phyloP scores from a whole-genome alignment of 2,888 invertebrate species.

The Noctuana brunneofusca region DNA sequence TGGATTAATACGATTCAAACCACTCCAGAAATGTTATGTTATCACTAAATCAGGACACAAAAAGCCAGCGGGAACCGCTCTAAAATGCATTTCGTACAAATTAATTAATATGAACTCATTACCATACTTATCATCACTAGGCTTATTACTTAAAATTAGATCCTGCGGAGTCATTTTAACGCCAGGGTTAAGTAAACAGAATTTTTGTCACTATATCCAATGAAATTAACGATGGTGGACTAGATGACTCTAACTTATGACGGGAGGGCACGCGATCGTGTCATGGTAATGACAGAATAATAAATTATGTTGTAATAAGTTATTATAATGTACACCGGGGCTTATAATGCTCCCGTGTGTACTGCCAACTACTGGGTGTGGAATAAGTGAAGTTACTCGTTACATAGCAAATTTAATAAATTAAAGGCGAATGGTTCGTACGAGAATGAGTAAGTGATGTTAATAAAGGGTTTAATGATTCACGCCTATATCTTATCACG shows the following conservation, averaged over 20 bases:
- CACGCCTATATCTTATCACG: conserved; percentile 28
- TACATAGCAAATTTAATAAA: conserved; percentile 73
- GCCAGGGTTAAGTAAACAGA: conserved; percentile 71
- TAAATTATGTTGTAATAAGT: conserved; percentile 81
- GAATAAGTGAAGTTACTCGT: conserved; percentile 50
- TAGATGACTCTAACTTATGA: conserved; percentile 75
- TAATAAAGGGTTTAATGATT: conserved; percentile 65
- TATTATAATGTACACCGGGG: conserved; percentile 73
- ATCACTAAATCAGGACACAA: conserved; percentile 11
- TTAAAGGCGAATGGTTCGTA: conserved; percentile 57
- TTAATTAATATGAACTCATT: conserved; percentile 65
- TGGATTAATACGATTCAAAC: neutral
- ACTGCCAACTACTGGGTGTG: conserved; percentile 54
- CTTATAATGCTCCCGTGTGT: conserved; percentile 58
- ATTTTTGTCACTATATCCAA: conserved; percentile 81
- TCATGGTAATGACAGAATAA: conserved; percentile 80
- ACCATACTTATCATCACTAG: conserved; percentile 61
- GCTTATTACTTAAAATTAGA: conserved; percentile 52
- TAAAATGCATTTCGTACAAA: conserved; percentile 60
- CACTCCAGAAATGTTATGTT: neutral
- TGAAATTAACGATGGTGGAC: conserved; percentile 70
- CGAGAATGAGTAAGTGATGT: conserved; percentile 38
- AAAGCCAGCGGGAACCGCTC: conserved; percentile 64
- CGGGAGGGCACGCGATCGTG: conserved; percentile 70
- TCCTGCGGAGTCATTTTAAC: conserved; percentile 65